These are phyloP conservation scores for Chrysaora quinquecirrha DNA, from an alignment of 30 jellyfish, hydroid and myxozoan genomes.

Conservation along the genomic window DNA sequence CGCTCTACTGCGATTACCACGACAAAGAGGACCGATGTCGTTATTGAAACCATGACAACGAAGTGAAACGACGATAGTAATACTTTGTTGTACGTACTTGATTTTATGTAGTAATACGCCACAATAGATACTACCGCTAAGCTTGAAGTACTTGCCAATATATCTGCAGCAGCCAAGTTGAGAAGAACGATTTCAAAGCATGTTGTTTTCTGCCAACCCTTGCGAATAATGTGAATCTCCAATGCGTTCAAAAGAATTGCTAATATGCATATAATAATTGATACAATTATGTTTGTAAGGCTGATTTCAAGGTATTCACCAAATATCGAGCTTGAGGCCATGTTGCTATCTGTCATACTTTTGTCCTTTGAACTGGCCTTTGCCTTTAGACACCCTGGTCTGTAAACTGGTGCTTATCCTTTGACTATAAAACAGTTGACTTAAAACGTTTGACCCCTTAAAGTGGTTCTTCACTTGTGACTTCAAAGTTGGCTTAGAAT, in stretches of 20 bases:
- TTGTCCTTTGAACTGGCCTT: too few species aligned
- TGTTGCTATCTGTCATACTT: too few species aligned
- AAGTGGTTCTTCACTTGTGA: too few species aligned
- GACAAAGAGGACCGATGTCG: slow-evolving; percentile 14
- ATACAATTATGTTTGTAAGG: too few species aligned
- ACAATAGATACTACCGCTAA: not conserved
- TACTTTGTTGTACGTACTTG: not conserved
- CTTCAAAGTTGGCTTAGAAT: too few species aligned
- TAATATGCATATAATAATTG: not conserved
- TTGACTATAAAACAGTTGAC: too few species aligned
- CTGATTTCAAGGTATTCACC: too few species aligned
- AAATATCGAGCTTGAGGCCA: too few species aligned
- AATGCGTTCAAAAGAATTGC: slow-evolving; percentile 18
- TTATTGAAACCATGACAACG: not conserved
- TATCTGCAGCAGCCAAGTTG: slow-evolving; percentile 45
- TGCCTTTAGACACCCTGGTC: too few species aligned
- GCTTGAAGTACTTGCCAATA: not conserved
- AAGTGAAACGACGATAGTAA: not conserved
- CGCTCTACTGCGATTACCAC: slow-evolving; percentile 24
- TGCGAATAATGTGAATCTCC: slow-evolving; percentile 10
- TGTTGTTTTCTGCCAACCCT: slow-evolving; percentile 5
- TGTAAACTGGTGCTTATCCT: too few species aligned
- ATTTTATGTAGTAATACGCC: not conserved
- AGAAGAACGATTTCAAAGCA: slow-evolving; percentile 35
- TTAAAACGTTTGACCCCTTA: too few species aligned